Percentiles rank a stretch among this genome's conserved stretches.
These are phyloP conservation scores for Chrysopa pallens DNA, from an alignment of 1,140 invertebrate species.

Conservation along the genomic window DNA sequence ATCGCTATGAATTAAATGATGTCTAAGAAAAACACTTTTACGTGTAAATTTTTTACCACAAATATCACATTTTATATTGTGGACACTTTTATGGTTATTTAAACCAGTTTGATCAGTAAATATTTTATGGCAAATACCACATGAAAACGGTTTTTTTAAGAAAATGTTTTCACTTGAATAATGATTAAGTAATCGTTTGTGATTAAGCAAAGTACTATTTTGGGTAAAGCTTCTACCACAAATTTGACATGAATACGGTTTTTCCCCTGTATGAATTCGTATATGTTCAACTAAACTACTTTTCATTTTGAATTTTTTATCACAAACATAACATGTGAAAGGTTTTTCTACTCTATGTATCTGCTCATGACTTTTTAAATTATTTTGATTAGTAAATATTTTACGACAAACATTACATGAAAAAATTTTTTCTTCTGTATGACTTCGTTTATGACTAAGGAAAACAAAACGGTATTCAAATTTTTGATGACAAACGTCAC, in stretches of 20 bases:
- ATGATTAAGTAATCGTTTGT: not conserved
- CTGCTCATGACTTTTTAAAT: slow-evolving; percentile 10
- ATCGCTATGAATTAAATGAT: too few species aligned
- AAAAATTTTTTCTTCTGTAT: not conserved
- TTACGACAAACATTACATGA: not conserved
- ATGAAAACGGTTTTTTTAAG: not conserved
- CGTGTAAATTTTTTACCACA: too few species aligned
- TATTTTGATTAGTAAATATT: not conserved
- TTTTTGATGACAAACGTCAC: too few species aligned
- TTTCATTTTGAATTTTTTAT: slow-evolving; percentile 16
- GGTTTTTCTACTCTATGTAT: slow-evolving; percentile 17
- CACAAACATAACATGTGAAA: slow-evolving; percentile 16
- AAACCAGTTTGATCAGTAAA: not conserved
- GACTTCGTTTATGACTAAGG: too few species aligned
- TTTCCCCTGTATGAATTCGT: slow-evolving; percentile 13
- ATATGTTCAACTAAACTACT: slow-evolving; percentile 8
- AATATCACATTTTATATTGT: too few species aligned
- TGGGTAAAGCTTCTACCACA: slow-evolving; percentile 8
- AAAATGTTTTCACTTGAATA: not conserved
- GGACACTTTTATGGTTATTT: not conserved
- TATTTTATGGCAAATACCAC: not conserved
- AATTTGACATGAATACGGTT: slow-evolving; percentile 13
- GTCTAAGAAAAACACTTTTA: too few species aligned
- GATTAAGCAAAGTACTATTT: not conserved
- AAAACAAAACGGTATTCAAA: too few species aligned